A percentile compares a stretch with the other conserved stretches of the same genome.
These are phyloP conservation scores for Frieseomelitta varia DNA, from an alignment of 1,140 invertebrate genomes.

Conservation along the genomic window DNA sequence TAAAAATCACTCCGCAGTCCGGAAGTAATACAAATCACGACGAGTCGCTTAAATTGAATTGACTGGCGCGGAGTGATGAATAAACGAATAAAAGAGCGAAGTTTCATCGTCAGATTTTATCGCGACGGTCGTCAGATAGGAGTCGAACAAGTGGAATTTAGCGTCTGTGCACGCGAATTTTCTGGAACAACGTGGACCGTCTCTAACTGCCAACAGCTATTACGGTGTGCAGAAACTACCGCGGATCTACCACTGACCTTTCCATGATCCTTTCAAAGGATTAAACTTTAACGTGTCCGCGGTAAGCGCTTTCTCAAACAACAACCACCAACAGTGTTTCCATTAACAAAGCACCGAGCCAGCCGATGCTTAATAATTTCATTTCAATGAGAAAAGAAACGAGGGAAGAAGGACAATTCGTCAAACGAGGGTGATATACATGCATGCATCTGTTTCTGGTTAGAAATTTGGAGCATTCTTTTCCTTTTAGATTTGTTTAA, in stretches of 20 bases:
- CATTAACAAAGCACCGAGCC: slow-evolving; percentile 17
- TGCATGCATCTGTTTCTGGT: no score
- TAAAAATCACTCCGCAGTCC: no score
- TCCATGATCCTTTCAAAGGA: slow-evolving; percentile 36
- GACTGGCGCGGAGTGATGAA: not conserved
- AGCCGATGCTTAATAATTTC: not conserved
- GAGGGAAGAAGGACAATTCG: not conserved
- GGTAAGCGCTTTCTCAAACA: slow-evolving; percentile 29
- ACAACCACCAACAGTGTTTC: slow-evolving; percentile 11
- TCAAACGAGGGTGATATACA: no score
- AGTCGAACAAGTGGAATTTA: slow-evolving; percentile 10
- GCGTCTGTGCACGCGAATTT: not conserved
- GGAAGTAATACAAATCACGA: not conserved
- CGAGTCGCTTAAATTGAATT: not conserved
- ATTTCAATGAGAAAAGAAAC: no score
- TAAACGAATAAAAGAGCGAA: not conserved
- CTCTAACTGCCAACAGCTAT: slow-evolving; percentile 29
- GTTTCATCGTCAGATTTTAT: not conserved
- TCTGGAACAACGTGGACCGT: not conserved
- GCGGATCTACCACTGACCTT: slow-evolving; percentile 25
- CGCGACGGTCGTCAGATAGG: not conserved
- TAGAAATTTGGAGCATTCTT: no score
- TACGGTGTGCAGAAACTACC: slow-evolving; percentile 10
- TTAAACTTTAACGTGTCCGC: slow-evolving; percentile 35
- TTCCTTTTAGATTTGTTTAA: no score